phyloP scores from a whole-genome alignment of 2,888 invertebrate species.

The Dasysyrphus albostriatus region DNA sequence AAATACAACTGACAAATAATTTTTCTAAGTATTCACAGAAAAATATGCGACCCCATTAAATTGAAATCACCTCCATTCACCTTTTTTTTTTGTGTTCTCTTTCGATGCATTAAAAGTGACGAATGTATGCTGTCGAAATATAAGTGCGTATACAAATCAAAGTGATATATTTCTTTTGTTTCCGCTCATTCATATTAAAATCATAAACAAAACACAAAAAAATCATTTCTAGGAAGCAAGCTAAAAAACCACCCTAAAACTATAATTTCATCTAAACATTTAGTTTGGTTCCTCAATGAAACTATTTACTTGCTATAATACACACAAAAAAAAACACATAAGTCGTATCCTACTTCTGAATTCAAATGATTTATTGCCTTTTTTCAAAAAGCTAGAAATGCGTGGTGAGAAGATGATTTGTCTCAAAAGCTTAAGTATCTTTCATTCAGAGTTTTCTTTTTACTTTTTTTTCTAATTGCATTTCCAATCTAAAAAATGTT shows the following conservation, averaged over 20 bases:
- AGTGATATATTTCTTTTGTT: constrained; percentile 17
- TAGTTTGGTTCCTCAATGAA: constrained; percentile 25
- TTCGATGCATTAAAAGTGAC: constrained; percentile 44
- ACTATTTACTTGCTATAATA: not conserved
- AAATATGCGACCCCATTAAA: constrained; percentile 30
- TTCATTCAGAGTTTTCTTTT: not conserved
- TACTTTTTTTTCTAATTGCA: not conserved
- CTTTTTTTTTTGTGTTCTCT: constrained; percentile 11
- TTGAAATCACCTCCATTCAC: constrained; percentile 36
- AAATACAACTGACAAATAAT: constrained; percentile 2
- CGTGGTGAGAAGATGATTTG: not conserved
- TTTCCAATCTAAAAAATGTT: not conserved
- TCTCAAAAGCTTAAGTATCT: not conserved
- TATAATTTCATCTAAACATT: constrained; percentile 8
- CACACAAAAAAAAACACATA: not conserved
- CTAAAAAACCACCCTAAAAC: not conserved
- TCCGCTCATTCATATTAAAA: constrained; percentile 25
- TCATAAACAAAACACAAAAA: constrained; percentile 17
- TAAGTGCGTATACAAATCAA: constrained; percentile 45
- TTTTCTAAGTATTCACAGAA: constrained; percentile 10
- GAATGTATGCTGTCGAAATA: constrained; percentile 35
- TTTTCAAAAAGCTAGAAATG: not conserved
- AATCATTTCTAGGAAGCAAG: not conserved
- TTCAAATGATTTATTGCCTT: constrained; percentile 4
- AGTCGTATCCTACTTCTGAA: not conserved